These are phyloP conservation scores for Hypomecis atomaria DNA, from an alignment of 2,888 invertebrate genomes.

Conservation along the genomic window DNA sequence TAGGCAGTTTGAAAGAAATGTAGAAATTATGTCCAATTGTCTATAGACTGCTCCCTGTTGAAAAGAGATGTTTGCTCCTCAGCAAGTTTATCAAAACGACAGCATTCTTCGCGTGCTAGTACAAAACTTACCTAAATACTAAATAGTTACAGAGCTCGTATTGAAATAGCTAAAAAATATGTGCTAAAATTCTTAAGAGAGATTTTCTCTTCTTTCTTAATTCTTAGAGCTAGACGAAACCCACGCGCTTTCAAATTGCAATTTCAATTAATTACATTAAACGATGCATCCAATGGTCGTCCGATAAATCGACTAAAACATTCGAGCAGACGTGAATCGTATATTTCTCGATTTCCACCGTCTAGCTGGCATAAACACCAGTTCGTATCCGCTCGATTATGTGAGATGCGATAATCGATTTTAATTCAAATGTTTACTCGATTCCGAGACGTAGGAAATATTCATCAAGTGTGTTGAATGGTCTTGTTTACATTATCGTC, in stretches of 20 bases:
- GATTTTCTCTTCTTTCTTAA: too few relatives aligned
- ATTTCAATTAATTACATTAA: not conserved
- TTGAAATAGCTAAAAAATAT: too few relatives aligned
- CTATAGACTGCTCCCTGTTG: too few relatives aligned
- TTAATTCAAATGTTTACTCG: slow-evolving; percentile 18
- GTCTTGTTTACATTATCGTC: slow-evolving; percentile 1
- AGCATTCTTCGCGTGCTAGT: too few relatives aligned
- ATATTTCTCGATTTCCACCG: slow-evolving; percentile 17
- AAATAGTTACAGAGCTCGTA: too few relatives aligned
- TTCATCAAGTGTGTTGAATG: slow-evolving; percentile 7
- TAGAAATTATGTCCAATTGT: too few relatives aligned
- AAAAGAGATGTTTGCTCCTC: too few relatives aligned
- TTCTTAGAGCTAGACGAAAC: not conserved
- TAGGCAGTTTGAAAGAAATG: too few relatives aligned
- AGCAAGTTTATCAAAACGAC: too few relatives aligned
- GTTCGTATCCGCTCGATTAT: slow-evolving; percentile 16
- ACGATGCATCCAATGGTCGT: slow-evolving; percentile 11
- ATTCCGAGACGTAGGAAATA: slow-evolving; percentile 8
- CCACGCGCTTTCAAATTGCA: slow-evolving; percentile 1
- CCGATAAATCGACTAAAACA: slow-evolving; percentile 40
- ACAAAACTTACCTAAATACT: too few relatives aligned
- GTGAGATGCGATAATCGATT: slow-evolving; percentile 19
- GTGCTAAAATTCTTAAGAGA: too few relatives aligned
- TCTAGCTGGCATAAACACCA: slow-evolving; percentile 11
- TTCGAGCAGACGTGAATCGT: slow-evolving; percentile 19